Percentiles rank a stretch among this genome's conserved stretches.
Conservation (phyloP, 2,113 vertebrate species). For the Chaetura pelagica region DNA sequence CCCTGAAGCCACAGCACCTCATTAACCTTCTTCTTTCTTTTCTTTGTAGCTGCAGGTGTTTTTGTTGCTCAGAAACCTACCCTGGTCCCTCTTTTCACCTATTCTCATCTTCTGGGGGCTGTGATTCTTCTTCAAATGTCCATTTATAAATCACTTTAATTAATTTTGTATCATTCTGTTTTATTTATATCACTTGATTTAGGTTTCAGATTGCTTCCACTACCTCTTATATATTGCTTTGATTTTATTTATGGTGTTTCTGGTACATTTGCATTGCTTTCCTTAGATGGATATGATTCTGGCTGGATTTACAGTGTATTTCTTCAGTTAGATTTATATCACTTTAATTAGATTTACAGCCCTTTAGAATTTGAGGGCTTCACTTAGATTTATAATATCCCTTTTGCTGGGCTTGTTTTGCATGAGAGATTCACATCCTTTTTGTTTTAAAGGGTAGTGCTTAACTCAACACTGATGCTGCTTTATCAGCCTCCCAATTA, state of each 20-base stretch:
- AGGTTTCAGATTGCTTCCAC: conserved; percentile 18
- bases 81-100: neutral
- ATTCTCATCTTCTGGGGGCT: neutral
- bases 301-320: conserved; percentile 69
- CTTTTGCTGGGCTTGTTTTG: neutral
- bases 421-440: neutral
- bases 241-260: conserved; percentile 64
- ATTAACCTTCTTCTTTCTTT: neutral
- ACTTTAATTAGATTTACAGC: conserved; percentile 77
- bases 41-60: neutral
- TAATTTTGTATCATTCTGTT: conserved; percentile 30
- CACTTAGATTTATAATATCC: conserved; percentile 48
- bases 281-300: conserved; percentile 61
- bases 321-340: conserved; percentile 66
- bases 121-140: neutral
- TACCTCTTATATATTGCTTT: conserved; percentile 14
- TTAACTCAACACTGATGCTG: neutral
- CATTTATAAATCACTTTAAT: conserved; percentile 62
- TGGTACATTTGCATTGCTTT: conserved; percentile 62
- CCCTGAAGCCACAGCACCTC: neutral
- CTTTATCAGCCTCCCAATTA: neutral
- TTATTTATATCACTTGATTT: conserved; percentile 27
- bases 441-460: conserved; percentile 10
- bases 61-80: neutral
- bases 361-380: conserved; percentile 46